Conservation (phyloP, 2,888 invertebrate species). For the Drepanosiphum platanoidis region DNA sequence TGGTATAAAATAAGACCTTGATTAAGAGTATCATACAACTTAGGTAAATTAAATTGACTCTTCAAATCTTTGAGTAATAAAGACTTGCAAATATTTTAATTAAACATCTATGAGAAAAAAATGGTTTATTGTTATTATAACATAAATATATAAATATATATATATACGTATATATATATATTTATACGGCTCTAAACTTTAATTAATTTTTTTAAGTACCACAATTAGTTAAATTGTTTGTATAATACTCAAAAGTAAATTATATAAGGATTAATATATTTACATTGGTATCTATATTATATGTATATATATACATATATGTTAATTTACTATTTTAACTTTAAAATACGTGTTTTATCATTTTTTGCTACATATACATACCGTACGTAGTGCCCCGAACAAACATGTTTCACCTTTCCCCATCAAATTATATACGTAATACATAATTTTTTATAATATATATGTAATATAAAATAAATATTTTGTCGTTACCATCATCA, state of each 20-base stretch:
- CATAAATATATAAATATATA: background rate
- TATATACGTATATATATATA: background rate
- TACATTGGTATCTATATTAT: too few species aligned
- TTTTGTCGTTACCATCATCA: background rate
- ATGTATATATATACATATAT: background rate
- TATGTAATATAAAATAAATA: background rate
- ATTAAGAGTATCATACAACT: background rate
- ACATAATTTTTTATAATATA: background rate
- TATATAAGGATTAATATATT: too few species aligned
- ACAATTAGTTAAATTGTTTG: background rate
- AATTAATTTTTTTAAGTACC: background rate
- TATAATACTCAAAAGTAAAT: slow-evolving; percentile 1
- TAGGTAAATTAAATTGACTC: background rate
- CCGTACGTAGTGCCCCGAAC: background rate
- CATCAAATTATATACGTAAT: background rate
- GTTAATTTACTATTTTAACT: slow-evolving; percentile 9
- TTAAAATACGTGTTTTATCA: background rate
- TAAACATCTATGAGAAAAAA: background rate
- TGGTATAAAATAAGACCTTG: background rate
- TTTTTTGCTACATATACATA: background rate
- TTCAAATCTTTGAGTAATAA: background rate
- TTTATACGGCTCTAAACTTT: background rate
- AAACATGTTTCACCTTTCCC: background rate
- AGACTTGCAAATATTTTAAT: background rate
- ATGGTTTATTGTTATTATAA: background rate